Conservation (phyloP, 92 coral and sea anemone species). For the Epizoanthus stellaris region DNA sequence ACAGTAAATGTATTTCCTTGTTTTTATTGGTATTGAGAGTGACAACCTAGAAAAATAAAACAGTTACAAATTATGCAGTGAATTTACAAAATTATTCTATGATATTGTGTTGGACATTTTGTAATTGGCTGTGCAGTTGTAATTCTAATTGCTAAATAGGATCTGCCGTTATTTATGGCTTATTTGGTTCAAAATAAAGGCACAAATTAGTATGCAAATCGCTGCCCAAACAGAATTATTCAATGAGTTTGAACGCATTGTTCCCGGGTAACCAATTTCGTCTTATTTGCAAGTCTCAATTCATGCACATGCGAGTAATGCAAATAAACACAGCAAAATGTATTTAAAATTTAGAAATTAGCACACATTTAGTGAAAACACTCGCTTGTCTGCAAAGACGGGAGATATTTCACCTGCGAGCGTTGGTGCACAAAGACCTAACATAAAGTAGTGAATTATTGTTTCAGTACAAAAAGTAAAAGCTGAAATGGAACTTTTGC, state of each 20-base stretch:
- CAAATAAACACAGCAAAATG: neutral
- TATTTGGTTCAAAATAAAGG: neutral
- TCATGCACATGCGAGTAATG: neutral
- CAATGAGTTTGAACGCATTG: neutral
- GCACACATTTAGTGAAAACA: neutral
- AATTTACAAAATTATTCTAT: no score
- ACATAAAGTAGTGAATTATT: neutral
- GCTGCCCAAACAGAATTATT: constrained; percentile 7
- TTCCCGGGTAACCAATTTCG: neutral
- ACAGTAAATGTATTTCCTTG: no score
- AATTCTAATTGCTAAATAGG: no score
- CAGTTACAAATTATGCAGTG: no score
- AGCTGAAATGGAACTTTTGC: constrained; percentile 2
- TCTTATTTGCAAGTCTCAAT: constrained; percentile 1
- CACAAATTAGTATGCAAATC: constrained; percentile 32
- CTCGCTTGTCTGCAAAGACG: neutral
- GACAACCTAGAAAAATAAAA: no score
- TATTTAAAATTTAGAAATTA: neutral
- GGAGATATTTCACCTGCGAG: neutral
- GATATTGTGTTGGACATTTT: no score
- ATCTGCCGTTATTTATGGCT: no score
- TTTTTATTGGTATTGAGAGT: no score
- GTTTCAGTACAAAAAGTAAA: constrained; percentile 8
- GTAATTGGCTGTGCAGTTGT: no score
- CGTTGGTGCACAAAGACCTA: constrained; percentile 4